Conservation (phyloP, 2,113 vertebrate genomes). For the Australoheros scitulus region DNA sequence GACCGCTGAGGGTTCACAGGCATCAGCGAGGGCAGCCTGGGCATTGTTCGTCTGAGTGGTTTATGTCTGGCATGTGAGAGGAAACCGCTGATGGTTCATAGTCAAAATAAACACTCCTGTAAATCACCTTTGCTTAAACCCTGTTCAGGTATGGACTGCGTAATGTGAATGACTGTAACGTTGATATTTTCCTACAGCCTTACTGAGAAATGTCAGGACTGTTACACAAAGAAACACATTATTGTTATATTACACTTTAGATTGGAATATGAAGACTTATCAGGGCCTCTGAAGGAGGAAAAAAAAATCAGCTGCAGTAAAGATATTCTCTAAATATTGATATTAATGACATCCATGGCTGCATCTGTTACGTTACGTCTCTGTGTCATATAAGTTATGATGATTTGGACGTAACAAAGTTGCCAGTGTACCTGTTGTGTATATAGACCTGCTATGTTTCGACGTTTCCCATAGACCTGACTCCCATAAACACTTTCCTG, state of each 20-base stretch:
- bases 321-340: neutral
- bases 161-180: neutral
- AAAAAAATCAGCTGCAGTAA: neutral
- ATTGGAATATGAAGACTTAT: neutral
- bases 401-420: neutral
- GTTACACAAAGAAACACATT: neutral
- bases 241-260: neutral
- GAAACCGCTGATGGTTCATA: neutral
- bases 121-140: slow-evolving; percentile 1
- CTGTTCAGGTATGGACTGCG: neutral
- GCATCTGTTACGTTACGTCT: too few relatives aligned
- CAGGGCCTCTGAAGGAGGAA: too few relatives aligned
- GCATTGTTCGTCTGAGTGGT: slow-evolving; percentile 1
- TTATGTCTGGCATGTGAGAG: neutral
- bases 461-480: neutral
- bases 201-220: neutral
- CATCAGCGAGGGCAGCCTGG: neutral
- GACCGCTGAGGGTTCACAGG: slow-evolving; percentile 50
- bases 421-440: neutral
- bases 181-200: neutral
- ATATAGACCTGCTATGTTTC: neutral
- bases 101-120: slow-evolving; percentile 6
- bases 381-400: neutral
- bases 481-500: neutral
- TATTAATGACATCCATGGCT: neutral